Conservation (phyloP, 2,888 invertebrate species). For the Congeria kusceri region DNA sequence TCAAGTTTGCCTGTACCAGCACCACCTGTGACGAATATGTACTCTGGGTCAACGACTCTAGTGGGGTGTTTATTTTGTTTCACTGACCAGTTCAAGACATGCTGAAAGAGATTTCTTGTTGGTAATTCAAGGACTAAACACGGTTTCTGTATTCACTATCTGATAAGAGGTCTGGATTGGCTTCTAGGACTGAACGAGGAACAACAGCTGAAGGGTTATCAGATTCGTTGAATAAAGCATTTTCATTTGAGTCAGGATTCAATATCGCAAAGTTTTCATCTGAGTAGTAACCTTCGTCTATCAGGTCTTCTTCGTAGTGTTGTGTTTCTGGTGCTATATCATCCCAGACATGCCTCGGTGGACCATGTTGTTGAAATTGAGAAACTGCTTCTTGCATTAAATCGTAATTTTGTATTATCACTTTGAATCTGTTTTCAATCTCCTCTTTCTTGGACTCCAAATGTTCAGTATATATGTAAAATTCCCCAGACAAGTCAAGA, state of each 20-base stretch:
- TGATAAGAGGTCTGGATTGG: constrained; percentile 18
- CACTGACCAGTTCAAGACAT: constrained; percentile 9
- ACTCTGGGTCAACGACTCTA: constrained; percentile 5
- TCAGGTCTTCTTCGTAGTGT: constrained; percentile 25
- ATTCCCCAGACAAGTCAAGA: constrained; percentile 26
- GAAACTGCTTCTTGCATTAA: constrained; percentile 32
- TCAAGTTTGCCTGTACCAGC: constrained; percentile 43
- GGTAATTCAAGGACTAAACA: constrained; percentile 29
- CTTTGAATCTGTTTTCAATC: constrained; percentile 24
- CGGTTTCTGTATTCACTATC: constrained; percentile 25
- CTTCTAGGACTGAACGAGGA: constrained; percentile 10
- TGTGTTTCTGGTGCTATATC: constrained; percentile 36
- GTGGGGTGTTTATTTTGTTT: not conserved
- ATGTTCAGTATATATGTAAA: constrained; percentile 32
- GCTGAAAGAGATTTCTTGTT: constrained; percentile 29
- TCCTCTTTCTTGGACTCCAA: constrained; percentile 32
- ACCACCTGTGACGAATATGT: constrained; percentile 40
- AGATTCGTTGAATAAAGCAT: constrained; percentile 16
- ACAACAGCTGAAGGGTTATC: not conserved
- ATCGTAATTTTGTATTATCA: constrained; percentile 33
- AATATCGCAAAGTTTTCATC: constrained; percentile 34
- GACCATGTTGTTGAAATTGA: constrained; percentile 32
- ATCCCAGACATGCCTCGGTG: constrained; percentile 46
- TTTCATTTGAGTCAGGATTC: constrained; percentile 23
- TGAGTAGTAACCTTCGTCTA: constrained; percentile 32